Base-by-base conservation (phyloP, 2,113 vertebrate species). In the Chionodraco myersi region DNA sequence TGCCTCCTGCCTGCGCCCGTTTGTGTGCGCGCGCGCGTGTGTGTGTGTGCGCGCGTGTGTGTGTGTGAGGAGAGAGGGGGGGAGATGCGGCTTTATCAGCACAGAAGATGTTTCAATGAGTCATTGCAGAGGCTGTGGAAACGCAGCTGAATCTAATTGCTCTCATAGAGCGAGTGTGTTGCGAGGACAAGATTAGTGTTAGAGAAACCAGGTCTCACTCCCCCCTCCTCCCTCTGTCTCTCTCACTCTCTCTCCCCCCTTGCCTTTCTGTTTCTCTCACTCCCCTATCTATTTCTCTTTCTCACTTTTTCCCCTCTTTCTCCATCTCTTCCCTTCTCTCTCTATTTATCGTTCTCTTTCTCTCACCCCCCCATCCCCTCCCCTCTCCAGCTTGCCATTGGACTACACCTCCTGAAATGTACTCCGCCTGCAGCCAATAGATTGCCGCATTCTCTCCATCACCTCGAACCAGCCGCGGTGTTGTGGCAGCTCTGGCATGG, bases 351-450 rank as follows among this genome's bases (percentile, higher is more conserved):
- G 75, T 79, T 69, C 89, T 88, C 82, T 73, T 77, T 30, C 77
- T 59, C 85, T 54, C 89, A 70, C 36, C 36, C 36, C 81, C 82
- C 85, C 78, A 21, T 21, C 21, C 90, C 83, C 79, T 88, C 90
- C 89, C 84, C 87, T 23, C 81, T 58, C 85, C 44, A 41, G 36
- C 36, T 94, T 92, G 93, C 96, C 81, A 97, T 97, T 98, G 97
- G 97, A 94, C 95, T 92, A 96, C 92, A 93, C 91, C 84, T 94
- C 93, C 94, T 95, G 94, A 94, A 96, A 96, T 97, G 95, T 96
- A 93, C 95, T 85, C 88, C 96, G 94, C 95, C 95, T 52, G 91
- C 95, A 97, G 94, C 97, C 97, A 98, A 97, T 98, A 70, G 95
- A 90, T 94, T 94, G 89, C 93, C 77, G 95, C 96, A 93, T 93